These are phyloP conservation scores for Torymus tubicola DNA, from an alignment of 2,888 invertebrate species.

Conservation along the genomic window DNA sequence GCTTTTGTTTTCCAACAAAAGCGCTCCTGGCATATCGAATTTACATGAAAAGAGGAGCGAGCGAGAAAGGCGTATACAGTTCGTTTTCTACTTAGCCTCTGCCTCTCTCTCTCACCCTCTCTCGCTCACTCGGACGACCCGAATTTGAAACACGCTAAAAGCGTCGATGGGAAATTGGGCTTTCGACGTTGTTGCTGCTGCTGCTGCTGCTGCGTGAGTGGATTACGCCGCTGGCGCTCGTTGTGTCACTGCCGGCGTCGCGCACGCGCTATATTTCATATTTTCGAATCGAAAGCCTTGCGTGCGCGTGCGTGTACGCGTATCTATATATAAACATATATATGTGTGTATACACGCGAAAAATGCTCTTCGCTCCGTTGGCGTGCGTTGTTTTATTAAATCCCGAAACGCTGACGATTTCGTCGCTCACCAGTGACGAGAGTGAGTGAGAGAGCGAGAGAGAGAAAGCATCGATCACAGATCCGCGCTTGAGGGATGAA, in stretches of 20 bases:
- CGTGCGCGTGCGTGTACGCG: not conserved
- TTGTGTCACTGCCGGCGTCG: not conserved
- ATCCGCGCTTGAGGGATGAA: conserved; percentile 26
- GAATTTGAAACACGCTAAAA: conserved; percentile 56
- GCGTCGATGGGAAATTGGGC: conserved; percentile 58
- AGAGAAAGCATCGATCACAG: conserved; percentile 25
- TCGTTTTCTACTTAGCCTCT: conserved; percentile 49
- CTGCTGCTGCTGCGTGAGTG: conserved; percentile 46
- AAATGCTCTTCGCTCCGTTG: conserved; percentile 5
- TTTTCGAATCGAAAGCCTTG: conserved; percentile 38
- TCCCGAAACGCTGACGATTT: conserved; percentile 36
- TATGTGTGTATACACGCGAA: no score
- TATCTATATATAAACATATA: no score
- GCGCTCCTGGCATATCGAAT: conserved; percentile 36
- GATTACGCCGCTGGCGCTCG: conserved; percentile 44
- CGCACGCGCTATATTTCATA: conserved; percentile 43
- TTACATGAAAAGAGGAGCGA: conserved; percentile 62
- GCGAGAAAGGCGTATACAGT: conserved; percentile 59
- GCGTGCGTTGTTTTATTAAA: conserved; percentile 44
- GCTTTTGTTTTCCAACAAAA: conserved; percentile 55
- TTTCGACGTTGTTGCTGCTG: conserved; percentile 37
- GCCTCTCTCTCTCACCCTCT: not conserved
- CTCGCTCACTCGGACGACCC: conserved; percentile 30
- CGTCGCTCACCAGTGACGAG: not conserved
- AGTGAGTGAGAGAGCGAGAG: not conserved